phyloP scores from a whole-genome alignment of 2,888 invertebrate genomes.

The Harpalus rufipes region DNA sequence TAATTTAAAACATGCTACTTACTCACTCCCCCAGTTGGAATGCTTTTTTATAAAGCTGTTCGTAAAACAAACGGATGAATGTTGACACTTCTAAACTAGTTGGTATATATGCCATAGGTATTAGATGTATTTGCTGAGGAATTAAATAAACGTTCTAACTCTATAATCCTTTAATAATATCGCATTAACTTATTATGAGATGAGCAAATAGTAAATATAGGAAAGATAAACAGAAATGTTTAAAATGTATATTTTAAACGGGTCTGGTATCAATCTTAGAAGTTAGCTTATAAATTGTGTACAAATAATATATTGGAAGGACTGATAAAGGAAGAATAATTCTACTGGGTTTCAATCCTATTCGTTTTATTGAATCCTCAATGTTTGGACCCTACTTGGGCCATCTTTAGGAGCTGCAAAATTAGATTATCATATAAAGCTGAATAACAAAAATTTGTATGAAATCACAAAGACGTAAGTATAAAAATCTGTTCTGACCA shows the following conservation, averaged over 20 bases:
- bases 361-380: too few species aligned
- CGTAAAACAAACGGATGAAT: constrained; percentile 36
- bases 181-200: background rate
- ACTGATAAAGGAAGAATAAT: too few species aligned
- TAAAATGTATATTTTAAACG: background rate
- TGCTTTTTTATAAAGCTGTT: constrained; percentile 25
- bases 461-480: too few species aligned
- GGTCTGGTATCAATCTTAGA: too few species aligned
- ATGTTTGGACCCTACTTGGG: too few species aligned
- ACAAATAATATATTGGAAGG: too few species aligned
- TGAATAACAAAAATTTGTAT: too few species aligned
- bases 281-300: too few species aligned
- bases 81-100: constrained; percentile 36
- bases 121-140: constrained; percentile 15
- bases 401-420: too few species aligned
- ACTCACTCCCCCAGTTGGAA: constrained; percentile 17
- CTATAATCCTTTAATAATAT: constrained; percentile 12
- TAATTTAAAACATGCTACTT: constrained; percentile 54
- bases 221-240: background rate
- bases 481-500: too few species aligned
- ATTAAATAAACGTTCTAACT: constrained; percentile 25
- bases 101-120: constrained; percentile 20
- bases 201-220: background rate
- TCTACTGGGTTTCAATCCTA: too few species aligned
- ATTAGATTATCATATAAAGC: too few species aligned